Conservation (phyloP, 2,888 invertebrate species). For the Apotomis betuletana region DNA sequence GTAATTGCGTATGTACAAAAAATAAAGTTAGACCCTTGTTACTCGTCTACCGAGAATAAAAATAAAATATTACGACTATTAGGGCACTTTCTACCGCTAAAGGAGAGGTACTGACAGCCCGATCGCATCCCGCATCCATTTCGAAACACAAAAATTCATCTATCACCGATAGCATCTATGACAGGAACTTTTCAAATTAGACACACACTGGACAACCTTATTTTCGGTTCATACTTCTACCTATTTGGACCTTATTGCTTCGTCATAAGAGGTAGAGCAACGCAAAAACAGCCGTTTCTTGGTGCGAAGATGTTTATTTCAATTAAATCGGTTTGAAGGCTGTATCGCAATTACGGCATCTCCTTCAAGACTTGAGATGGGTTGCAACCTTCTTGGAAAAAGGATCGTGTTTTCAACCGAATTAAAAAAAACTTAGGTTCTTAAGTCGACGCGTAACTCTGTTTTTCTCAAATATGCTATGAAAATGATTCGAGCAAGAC, state of each 20-base stretch:
- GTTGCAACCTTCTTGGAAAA: constrained; percentile 11
- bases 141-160: background rate
- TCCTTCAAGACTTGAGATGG: background rate
- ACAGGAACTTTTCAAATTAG: constrained; percentile 40
- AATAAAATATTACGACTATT: no score
- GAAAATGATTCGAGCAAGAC: no score
- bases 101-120: no score
- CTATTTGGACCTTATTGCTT: constrained; percentile 3
- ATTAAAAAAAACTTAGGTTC: no score
- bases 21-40: no score
- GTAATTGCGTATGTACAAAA: no score
- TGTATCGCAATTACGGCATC: constrained; percentile 17
- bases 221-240: background rate
- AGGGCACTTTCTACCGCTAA: no score
- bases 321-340: constrained; percentile 31
- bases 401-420: constrained; percentile 1
- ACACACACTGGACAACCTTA: constrained; percentile 15
- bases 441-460: no score
- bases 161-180: constrained; percentile 34
- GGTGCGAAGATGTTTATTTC: constrained; percentile 30
- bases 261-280: background rate
- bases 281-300: background rate
- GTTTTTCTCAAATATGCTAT: no score
- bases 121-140: no score
- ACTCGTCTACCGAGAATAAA: no score